These are phyloP conservation scores for Pentamera pediparva DNA, from an alignment of 53 echinoderm and acorn worm genomes.

Conservation along the genomic window DNA sequence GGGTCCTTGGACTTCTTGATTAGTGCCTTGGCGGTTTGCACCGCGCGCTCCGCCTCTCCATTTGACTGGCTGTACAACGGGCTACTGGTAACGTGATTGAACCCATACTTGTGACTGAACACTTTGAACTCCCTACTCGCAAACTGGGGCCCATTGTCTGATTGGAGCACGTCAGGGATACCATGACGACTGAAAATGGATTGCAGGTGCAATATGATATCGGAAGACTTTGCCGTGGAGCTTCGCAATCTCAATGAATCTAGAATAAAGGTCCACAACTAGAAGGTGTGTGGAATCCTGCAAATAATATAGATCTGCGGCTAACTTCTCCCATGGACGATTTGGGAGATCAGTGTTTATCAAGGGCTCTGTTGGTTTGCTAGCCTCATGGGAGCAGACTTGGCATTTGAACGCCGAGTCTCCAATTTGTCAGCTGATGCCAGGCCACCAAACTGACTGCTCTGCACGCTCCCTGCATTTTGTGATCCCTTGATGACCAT, in stretches of 20 bases:
- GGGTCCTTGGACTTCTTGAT: conserved; percentile 49
- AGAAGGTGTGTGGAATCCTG: too few relatives aligned
- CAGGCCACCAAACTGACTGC: conserved; percentile 65
- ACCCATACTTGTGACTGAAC: conserved; percentile 16
- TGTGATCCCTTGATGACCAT: conserved; percentile 25
- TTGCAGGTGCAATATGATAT: not conserved
- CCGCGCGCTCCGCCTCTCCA: conserved; percentile 23
- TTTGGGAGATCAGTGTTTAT: too few relatives aligned
- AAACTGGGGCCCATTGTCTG: conserved; percentile 37
- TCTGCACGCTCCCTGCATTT: conserved; percentile 49
- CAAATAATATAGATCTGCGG: too few relatives aligned
- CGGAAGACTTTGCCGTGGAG: not conserved
- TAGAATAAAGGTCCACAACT: too few relatives aligned
- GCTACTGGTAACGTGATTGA: conserved; percentile 12
- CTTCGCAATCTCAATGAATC: too few relatives aligned
- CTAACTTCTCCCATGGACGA: too few relatives aligned
- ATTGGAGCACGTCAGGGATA: conserved; percentile 41
- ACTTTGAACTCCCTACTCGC: too few relatives aligned
- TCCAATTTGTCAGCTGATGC: conserved; percentile 24
- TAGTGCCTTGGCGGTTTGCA: conserved; percentile 29
- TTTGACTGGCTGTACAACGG: conserved; percentile 23
- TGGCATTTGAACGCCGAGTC: too few relatives aligned
- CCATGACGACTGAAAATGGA: too few relatives aligned
- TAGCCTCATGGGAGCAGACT: too few relatives aligned
- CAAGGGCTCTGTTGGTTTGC: too few relatives aligned